phyloP scores from a whole-genome alignment of 2,888 invertebrate genomes.

The Ashinkailepas kermadecensis region DNA sequence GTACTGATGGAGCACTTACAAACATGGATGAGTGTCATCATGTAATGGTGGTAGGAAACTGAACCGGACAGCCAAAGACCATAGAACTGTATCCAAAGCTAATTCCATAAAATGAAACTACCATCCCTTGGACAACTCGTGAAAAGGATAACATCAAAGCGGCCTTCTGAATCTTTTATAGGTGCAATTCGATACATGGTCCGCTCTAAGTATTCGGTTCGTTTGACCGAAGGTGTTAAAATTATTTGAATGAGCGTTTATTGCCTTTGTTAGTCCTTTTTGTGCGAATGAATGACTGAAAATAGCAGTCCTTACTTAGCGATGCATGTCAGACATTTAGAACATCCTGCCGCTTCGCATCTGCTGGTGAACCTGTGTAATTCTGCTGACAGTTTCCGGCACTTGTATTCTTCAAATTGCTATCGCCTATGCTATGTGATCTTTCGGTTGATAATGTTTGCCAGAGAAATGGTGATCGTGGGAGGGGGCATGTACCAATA shows the following conservation, averaged over 20 bases:
- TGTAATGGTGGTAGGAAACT: neutral
- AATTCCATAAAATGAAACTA: neutral
- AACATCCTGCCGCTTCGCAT: too few relatives aligned
- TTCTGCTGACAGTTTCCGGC: too few relatives aligned
- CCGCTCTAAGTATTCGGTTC: neutral
- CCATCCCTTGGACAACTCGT: neutral
- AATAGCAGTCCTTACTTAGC: neutral
- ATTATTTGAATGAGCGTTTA: neutral
- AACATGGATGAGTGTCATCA: neutral
- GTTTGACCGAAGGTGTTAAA: constrained; percentile 14
- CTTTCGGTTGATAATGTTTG: too few relatives aligned
- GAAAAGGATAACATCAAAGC: neutral
- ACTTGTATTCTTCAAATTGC: too few relatives aligned
- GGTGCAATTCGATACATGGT: neutral
- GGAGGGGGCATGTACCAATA: too few relatives aligned
- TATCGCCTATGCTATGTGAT: too few relatives aligned
- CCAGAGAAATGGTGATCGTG: too few relatives aligned
- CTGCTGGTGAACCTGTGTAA: too few relatives aligned
- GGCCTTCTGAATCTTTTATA: neutral
- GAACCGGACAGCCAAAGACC: too few relatives aligned
- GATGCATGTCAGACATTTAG: neutral
- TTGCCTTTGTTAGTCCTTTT: neutral
- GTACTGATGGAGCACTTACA: neutral
- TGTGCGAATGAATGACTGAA: neutral
- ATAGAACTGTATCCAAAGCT: too few relatives aligned